Percentiles rank a stretch among this genome's conserved stretches.
phyloP scores from a whole-genome alignment of 1,140 invertebrate species.

The Acyrthosiphon pisum region DNA sequence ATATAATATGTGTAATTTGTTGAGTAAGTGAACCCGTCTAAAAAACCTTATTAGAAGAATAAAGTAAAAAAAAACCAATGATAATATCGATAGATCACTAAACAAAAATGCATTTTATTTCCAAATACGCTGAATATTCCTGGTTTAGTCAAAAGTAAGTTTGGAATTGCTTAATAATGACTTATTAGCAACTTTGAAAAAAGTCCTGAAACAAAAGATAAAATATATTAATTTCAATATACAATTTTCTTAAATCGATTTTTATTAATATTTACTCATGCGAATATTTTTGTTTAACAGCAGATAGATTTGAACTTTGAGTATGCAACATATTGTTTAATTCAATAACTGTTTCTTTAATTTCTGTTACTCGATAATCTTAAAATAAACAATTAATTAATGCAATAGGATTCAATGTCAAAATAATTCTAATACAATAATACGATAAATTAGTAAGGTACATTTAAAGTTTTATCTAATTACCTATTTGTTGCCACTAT shows the following conservation, averaged over 20 bases:
- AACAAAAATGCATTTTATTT: slow-evolving; percentile 1
- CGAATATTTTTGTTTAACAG: slow-evolving; percentile 92
- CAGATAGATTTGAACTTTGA: slow-evolving; percentile 78
- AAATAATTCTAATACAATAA: neutral
- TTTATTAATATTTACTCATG: slow-evolving; percentile 73
- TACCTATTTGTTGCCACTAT: neutral
- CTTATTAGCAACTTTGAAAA: slow-evolving; percentile 82
- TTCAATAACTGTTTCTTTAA: slow-evolving; percentile 73
- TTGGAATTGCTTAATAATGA: slow-evolving; percentile 66
- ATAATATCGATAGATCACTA: neutral
- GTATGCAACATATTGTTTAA: slow-evolving; percentile 81
- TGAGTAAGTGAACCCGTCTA: neutral
- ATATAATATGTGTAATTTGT: slow-evolving; percentile 17
- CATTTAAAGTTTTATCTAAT: neutral
- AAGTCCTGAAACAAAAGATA: slow-evolving; percentile 71
- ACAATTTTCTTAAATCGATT: slow-evolving; percentile 38
- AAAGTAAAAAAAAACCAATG: neutral
- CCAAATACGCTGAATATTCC: neutral
- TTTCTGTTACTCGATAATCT: slow-evolving; percentile 79
- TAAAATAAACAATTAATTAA: slow-evolving; percentile 59
- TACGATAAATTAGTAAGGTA: neutral
- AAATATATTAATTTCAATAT: slow-evolving; percentile 60
- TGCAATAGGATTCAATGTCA: neutral
- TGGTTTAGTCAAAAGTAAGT: slow-evolving; percentile 53
- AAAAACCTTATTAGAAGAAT: neutral